Evolutionary conservation across 2,113 vertebrate species (phyloP).

Genomic region (Heptranchias perlo): DNA sequence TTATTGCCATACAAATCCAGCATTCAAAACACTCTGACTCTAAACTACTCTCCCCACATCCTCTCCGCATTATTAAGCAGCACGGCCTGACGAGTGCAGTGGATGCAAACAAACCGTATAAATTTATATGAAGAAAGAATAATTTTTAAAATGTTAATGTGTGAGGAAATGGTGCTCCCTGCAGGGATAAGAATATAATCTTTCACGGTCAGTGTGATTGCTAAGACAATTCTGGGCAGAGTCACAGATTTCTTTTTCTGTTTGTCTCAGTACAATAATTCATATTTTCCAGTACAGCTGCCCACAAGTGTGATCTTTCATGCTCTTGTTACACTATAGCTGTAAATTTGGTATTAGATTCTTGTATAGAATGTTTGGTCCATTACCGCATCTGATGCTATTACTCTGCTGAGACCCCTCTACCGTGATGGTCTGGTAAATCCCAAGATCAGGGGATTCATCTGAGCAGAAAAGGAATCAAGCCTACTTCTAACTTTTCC

Average conservation of each 20-base stretch:
- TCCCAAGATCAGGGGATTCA: background rate
- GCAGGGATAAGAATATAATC: background rate
- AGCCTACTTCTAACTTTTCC: background rate
- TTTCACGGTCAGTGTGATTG: background rate
- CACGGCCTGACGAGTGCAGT: background rate
- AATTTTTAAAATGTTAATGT: background rate
- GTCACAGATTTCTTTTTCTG: background rate
- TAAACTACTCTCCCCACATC: background rate
- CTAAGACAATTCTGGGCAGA: background rate
- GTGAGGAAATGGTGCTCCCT: background rate
- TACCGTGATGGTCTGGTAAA: background rate
- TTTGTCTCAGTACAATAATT: background rate
- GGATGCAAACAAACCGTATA: background rate
- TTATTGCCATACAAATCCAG: background rate
- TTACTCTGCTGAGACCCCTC: background rate
- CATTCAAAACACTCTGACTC: background rate
- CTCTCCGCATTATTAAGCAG: slow-evolving; percentile 8
- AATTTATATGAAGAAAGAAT: background rate
- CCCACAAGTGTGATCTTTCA: background rate
- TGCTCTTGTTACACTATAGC: background rate
- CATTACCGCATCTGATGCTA: background rate
- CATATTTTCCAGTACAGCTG: background rate
- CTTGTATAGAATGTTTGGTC: background rate
- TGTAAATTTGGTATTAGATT: background rate
- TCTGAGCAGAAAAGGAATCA: background rate